Percentiles rank a stretch among this genome's conserved stretches.
Evolutionary conservation across 2,113 vertebrate species (phyloP).

Genomic region (Gasterosteus aculeatus): DNA sequence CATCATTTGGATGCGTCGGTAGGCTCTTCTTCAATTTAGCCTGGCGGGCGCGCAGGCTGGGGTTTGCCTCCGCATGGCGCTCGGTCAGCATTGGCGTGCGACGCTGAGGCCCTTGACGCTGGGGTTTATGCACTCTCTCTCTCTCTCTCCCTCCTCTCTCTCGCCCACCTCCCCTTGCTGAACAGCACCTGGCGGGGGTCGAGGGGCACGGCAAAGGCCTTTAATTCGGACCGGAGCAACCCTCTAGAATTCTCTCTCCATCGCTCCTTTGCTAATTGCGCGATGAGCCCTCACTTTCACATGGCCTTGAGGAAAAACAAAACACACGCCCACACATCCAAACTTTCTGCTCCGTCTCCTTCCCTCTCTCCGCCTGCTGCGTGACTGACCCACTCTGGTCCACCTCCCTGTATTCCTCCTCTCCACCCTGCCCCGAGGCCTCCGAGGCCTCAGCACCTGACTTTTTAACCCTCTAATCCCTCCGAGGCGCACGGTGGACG

Average conservation of each 20-base stretch:
- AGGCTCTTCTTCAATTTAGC: slow-evolving; percentile 76
- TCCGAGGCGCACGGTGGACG: slow-evolving; percentile 30
- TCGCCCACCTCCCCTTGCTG: neutral
- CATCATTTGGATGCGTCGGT: slow-evolving; percentile 76
- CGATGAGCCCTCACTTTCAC: slow-evolving; percentile 27
- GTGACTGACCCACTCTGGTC: slow-evolving; percentile 46
- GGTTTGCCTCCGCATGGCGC: slow-evolving; percentile 68
- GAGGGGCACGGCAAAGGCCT: neutral
- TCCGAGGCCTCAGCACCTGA: slow-evolving; percentile 71
- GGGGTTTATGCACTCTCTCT: too few species aligned
- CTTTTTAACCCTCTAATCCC: slow-evolving; percentile 80
- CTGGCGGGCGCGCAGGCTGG: slow-evolving; percentile 61
- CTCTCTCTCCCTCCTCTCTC: neutral
- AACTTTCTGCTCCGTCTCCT: slow-evolving; percentile 64
- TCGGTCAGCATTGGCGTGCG: slow-evolving; percentile 73
- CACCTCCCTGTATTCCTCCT: slow-evolving; percentile 20
- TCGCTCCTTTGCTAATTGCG: slow-evolving; percentile 24
- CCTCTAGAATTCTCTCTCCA: neutral
- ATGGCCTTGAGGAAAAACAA: slow-evolving; percentile 28
- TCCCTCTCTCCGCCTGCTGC: slow-evolving; percentile 39
- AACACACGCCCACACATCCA: slow-evolving; percentile 22
- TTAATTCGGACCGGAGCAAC: slow-evolving; percentile 3
- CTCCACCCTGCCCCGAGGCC: slow-evolving; percentile 50
- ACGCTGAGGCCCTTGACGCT: slow-evolving; percentile 66
- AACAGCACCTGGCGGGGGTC: slow-evolving; percentile 33